These are phyloP conservation scores for Dascillus cervinus DNA, from an alignment of 2,888 invertebrate species.

Conservation along the genomic window DNA sequence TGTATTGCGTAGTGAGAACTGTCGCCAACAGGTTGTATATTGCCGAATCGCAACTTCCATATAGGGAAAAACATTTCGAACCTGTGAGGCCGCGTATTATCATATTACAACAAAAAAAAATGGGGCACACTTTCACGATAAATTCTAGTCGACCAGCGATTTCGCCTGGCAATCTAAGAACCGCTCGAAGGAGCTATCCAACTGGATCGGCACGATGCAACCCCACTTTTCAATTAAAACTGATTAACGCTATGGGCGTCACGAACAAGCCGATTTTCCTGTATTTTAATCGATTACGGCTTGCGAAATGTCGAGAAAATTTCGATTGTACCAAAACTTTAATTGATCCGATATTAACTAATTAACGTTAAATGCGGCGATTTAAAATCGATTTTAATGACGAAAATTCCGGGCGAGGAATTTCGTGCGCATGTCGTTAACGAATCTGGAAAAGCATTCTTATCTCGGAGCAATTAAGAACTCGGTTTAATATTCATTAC, in stretches of 20 bases:
- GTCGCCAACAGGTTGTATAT: conserved; percentile 13
- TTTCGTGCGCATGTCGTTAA: too few species aligned
- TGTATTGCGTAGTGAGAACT: conserved; percentile 13
- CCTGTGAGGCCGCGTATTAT: conserved; percentile 14
- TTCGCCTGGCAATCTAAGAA: too few species aligned
- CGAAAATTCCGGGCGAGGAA: too few species aligned
- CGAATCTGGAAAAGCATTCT: too few species aligned
- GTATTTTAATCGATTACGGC: conserved; percentile 9
- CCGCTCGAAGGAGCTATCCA: not conserved
- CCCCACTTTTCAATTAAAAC: conserved; percentile 8
- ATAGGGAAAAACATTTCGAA: conserved; percentile 17
- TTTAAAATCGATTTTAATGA: too few species aligned
- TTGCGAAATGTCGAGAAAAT: too few species aligned
- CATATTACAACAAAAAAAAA: conserved; percentile 15
- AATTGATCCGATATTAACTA: too few species aligned
- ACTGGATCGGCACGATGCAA: conserved; percentile 4
- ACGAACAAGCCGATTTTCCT: conserved; percentile 11
- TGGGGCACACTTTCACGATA: conserved; percentile 17
- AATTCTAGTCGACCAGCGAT: conserved; percentile 12
- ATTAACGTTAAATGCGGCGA: too few species aligned
- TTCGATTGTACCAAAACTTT: too few species aligned
- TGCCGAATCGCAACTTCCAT: conserved; percentile 16
- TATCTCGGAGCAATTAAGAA: too few species aligned
- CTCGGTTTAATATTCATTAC: too few species aligned
- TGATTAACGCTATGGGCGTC: conserved; percentile 9